phyloP scores from a whole-genome alignment of 2,888 invertebrate genomes.

The Allacma fusca region DNA sequence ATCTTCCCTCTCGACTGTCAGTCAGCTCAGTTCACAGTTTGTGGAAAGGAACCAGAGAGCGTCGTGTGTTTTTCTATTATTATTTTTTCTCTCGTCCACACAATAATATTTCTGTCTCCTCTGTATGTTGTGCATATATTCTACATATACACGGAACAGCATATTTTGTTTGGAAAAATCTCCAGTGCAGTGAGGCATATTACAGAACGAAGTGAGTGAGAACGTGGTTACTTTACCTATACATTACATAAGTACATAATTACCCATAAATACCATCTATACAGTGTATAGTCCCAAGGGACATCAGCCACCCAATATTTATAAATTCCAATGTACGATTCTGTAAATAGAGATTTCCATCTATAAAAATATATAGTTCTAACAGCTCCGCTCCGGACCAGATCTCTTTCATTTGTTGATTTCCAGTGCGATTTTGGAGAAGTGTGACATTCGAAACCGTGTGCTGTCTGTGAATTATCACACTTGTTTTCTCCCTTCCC shows the following conservation, averaged over 20 bases:
- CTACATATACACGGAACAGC: background rate
- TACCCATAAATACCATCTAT: too few relatives aligned
- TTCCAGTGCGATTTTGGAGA: background rate
- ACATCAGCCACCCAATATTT: too few relatives aligned
- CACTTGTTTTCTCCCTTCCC: background rate
- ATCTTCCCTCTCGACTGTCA: conserved; percentile 4
- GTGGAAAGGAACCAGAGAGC: conserved; percentile 38
- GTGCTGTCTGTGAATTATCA: background rate
- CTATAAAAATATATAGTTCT: too few relatives aligned
- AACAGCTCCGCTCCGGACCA: background rate
- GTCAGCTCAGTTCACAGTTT: conserved; percentile 33
- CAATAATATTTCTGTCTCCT: background rate
- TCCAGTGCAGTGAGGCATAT: too few relatives aligned
- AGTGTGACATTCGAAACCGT: conserved; percentile 6
- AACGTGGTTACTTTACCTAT: background rate
- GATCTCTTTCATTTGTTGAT: background rate
- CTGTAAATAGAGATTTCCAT: too few relatives aligned
- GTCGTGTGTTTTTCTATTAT: conserved; percentile 25
- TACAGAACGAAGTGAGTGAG: background rate
- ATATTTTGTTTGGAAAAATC: background rate
- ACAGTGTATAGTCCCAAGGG: too few relatives aligned
- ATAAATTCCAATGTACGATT: too few relatives aligned
- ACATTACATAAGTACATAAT: too few relatives aligned
- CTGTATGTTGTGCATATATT: background rate
- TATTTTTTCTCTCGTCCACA: conserved; percentile 11